These are phyloP conservation scores for Gallinago undulata DNA, from an alignment of 2,113 vertebrate genomes.

Conservation along the genomic window DNA sequence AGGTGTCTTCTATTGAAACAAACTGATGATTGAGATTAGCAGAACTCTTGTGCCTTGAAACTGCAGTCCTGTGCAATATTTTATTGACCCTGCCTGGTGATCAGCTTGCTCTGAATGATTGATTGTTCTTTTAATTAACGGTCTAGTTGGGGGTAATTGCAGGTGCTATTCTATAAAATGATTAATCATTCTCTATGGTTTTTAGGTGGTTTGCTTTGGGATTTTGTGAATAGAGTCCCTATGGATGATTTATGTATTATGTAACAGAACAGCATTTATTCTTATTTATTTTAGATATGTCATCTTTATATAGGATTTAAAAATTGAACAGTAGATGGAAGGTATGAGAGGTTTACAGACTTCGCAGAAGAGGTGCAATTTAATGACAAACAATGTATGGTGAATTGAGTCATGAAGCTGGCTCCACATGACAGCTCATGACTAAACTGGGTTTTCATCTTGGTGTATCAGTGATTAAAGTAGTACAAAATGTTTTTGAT, in stretches of 20 bases:
- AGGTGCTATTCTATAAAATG: neutral
- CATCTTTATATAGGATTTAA: neutral
- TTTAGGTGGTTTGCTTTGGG: neutral
- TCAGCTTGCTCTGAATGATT: neutral
- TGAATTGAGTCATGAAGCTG: neutral
- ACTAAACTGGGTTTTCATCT: neutral
- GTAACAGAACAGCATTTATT: neutral
- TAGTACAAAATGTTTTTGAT: neutral
- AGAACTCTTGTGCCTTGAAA: neutral
- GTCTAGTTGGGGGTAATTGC: neutral
- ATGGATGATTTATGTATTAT: neutral
- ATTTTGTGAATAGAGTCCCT: neutral
- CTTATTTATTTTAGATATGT: neutral
- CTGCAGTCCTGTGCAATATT: neutral
- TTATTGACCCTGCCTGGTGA: neutral
- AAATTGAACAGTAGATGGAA: neutral
- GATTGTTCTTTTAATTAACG: conserved; percentile 44
- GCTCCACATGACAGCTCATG: neutral
- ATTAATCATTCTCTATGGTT: neutral
- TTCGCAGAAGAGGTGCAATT: neutral
- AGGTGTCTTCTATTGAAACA: neutral
- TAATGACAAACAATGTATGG: neutral
- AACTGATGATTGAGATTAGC: neutral
- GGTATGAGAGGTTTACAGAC: neutral
- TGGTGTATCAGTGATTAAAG: neutral